Percentiles rank a stretch among this genome's conserved stretches.
phyloP scores from a whole-genome alignment of 2,888 invertebrate species.

The Mongoloraphidia duomilia region DNA sequence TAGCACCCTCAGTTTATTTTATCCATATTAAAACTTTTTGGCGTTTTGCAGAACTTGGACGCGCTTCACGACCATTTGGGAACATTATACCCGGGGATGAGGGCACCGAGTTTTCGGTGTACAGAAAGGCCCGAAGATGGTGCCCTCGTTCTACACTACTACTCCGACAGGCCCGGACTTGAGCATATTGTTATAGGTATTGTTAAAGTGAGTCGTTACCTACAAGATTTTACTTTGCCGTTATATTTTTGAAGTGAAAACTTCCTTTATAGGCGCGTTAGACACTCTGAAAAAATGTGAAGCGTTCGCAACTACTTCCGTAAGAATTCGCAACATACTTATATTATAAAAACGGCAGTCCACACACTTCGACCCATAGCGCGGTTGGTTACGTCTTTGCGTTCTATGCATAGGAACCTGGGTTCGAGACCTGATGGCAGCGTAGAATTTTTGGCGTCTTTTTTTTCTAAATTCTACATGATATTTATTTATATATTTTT shows the following conservation, averaged over 20 bases:
- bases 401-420: too few relatives aligned
- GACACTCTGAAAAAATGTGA: too few relatives aligned
- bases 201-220: conserved; percentile 73
- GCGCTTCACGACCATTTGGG: conserved; percentile 90
- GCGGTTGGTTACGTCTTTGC: too few relatives aligned
- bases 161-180: conserved; percentile 84
- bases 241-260: too few relatives aligned
- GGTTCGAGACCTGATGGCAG: too few relatives aligned
- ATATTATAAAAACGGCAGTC: background rate
- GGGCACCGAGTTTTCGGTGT: conserved; percentile 90
- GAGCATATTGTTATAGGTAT: conserved; percentile 96
- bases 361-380: too few relatives aligned
- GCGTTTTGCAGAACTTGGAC: conserved; percentile 66
- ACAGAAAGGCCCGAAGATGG: conserved; percentile 82
- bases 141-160: conserved; percentile 83
- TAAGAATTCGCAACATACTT: too few relatives aligned
- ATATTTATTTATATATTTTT: too few relatives aligned
- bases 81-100: conserved; percentile 88
- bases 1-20: background rate
- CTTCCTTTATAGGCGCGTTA: too few relatives aligned
- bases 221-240: background rate
- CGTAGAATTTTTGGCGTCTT: too few relatives aligned
- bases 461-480: too few relatives aligned
- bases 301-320: too few relatives aligned
- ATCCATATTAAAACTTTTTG: conserved; percentile 1